phyloP scores from a whole-genome alignment of 2,113 vertebrate genomes.

The Dipodomys spectabilis region DNA sequence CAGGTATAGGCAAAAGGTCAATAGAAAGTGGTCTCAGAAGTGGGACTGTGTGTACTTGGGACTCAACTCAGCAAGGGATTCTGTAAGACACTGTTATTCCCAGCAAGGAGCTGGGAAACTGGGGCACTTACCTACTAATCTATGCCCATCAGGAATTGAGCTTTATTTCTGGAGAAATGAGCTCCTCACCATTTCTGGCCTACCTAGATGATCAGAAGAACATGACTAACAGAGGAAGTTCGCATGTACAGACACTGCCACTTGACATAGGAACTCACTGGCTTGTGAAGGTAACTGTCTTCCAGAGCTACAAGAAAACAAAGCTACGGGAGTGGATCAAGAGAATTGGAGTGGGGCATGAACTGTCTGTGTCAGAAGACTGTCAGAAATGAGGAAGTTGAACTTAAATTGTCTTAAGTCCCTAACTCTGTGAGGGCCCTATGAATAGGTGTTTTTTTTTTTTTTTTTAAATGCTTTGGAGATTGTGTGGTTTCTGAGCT shows the following conservation, averaged over 20 bases:
- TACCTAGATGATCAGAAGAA: not conserved
- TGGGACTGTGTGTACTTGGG: not conserved
- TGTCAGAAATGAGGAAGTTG: not conserved
- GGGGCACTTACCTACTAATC: not conserved
- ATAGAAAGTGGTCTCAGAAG: not conserved
- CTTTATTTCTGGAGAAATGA: not conserved
- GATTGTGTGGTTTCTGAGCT: not conserved
- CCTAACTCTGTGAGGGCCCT: constrained; percentile 2
- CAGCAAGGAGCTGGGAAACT: not conserved
- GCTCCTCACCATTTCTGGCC: not conserved
- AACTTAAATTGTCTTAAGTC: not conserved
- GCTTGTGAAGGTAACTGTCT: not conserved
- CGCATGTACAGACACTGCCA: not conserved
- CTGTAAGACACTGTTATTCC: not conserved
- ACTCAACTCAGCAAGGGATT: not conserved
- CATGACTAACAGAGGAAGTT: not conserved
- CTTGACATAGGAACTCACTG: not conserved
- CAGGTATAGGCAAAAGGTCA: not conserved
- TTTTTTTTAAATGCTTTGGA: not conserved
- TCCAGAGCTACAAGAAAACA: not conserved
- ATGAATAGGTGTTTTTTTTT: not conserved
- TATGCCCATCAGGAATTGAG: not conserved
- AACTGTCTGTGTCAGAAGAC: not conserved
- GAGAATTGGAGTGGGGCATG: not conserved
- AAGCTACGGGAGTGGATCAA: not conserved